phyloP scores from a whole-genome alignment of 2,113 vertebrate species.

The Apaloderma vittatum region DNA sequence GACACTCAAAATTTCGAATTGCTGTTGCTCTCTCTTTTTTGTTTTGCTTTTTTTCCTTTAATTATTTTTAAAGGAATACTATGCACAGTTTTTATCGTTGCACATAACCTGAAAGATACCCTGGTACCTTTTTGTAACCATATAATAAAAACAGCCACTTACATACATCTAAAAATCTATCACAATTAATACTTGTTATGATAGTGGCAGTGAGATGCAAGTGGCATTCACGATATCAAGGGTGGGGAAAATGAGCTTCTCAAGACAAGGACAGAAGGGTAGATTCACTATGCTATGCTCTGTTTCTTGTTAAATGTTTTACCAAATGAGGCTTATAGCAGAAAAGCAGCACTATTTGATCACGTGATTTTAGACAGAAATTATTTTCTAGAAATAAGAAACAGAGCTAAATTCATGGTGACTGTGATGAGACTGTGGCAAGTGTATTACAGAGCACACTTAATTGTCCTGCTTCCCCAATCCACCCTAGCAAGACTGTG shows the following conservation, averaged over 20 bases:
- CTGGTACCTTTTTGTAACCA: accelerated
- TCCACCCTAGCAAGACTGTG: neutral
- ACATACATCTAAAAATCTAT: neutral
- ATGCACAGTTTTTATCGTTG: neutral
- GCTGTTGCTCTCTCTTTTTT: neutral
- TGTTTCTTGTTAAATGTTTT: neutral
- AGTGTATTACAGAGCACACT: neutral
- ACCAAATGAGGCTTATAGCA: neutral
- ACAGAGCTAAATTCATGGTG: neutral
- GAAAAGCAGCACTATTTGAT: neutral
- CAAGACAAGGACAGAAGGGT: neutral
- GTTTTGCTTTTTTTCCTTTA: no score
- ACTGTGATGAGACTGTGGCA: neutral
- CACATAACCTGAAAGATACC: neutral
- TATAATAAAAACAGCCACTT: neutral
- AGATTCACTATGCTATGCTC: neutral
- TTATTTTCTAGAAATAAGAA: neutral
- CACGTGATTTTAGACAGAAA: neutral
- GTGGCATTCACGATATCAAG: neutral
- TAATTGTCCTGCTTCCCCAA: neutral
- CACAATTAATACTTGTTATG: neutral
- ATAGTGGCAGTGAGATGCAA: neutral
- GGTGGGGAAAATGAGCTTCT: neutral
- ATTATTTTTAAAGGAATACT: neutral
- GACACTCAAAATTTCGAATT: neutral